Percentiles rank a stretch among this genome's conserved stretches.
Evolutionary conservation across 2,797 vertebrate genomes (phyloP).

Genomic region (Avahi laniger): DNA sequence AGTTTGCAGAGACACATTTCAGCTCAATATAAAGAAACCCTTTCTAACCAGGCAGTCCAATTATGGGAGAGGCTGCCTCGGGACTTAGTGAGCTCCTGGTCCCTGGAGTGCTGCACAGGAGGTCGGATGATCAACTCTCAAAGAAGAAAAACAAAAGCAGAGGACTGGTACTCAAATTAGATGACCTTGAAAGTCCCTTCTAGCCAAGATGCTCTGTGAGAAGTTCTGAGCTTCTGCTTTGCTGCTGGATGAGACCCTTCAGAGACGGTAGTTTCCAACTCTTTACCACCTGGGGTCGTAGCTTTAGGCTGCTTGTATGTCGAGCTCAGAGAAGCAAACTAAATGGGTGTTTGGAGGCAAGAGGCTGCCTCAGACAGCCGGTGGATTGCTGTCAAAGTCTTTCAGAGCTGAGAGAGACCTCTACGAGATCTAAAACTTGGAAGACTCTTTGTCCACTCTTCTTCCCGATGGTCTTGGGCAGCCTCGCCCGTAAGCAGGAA

Average conservation of each 20-base stretch:
- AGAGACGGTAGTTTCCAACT: background rate
- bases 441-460: background rate
- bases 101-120: background rate
- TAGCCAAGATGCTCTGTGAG: background rate
- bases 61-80: background rate
- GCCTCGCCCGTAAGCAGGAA: background rate
- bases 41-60: background rate
- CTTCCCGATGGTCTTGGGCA: background rate
- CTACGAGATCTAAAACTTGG: background rate
- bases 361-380: background rate
- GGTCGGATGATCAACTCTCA: background rate
- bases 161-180: background rate
- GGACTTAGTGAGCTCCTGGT: background rate
- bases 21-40: background rate
- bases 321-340: background rate
- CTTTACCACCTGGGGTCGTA: background rate
- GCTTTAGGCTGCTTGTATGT: background rate
- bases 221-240: background rate
- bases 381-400: too few species aligned
- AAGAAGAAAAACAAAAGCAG: background rate
- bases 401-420: background rate
- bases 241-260: background rate
- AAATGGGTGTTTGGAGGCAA: background rate
- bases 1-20: background rate
- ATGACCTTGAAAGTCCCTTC: background rate